Conservation (phyloP, 2,888 invertebrate species). For the Thera britannica region DNA sequence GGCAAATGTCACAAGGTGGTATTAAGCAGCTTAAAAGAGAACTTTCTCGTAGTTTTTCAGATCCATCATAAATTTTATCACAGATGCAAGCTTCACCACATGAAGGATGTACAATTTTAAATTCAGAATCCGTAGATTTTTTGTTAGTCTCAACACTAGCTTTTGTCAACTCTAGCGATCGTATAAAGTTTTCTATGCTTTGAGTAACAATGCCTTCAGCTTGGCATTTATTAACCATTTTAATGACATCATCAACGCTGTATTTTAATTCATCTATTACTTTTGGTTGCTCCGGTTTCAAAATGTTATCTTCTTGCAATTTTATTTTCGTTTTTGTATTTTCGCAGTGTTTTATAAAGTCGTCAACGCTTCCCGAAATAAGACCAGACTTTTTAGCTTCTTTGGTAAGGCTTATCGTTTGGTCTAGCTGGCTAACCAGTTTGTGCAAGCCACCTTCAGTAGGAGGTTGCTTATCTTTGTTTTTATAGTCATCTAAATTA, state of each 20-base stretch:
- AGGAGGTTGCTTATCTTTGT: slow-evolving; percentile 18
- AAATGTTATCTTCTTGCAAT: slow-evolving; percentile 9
- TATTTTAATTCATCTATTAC: slow-evolving; percentile 41
- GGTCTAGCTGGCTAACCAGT: slow-evolving; percentile 46
- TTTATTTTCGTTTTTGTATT: slow-evolving; percentile 45
- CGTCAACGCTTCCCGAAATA: slow-evolving; percentile 47
- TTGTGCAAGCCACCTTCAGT: slow-evolving; percentile 27
- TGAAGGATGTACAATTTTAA: slow-evolving; percentile 17
- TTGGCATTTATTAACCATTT: slow-evolving; percentile 48
- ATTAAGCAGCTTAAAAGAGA: background rate
- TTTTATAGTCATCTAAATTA: slow-evolving; percentile 44
- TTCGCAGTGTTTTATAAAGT: slow-evolving; percentile 53
- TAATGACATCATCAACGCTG: slow-evolving; percentile 49
- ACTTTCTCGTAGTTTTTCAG: background rate
- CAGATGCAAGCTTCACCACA: slow-evolving; percentile 32
- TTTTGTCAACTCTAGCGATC: slow-evolving; percentile 47
- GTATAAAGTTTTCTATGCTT: slow-evolving; percentile 49
- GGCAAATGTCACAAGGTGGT: slow-evolving; percentile 23
- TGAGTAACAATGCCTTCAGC: slow-evolving; percentile 42
- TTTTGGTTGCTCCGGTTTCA: slow-evolving; percentile 28
- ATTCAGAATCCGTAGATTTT: slow-evolving; percentile 9
- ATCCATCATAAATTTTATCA: slow-evolving; percentile 9
- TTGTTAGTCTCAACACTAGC: slow-evolving; percentile 37
- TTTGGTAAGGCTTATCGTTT: slow-evolving; percentile 47
- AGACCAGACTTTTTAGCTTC: slow-evolving; percentile 49